These are phyloP conservation scores for Potorous gilbertii DNA, from an alignment of 2,797 vertebrate species.

Conservation along the genomic window DNA sequence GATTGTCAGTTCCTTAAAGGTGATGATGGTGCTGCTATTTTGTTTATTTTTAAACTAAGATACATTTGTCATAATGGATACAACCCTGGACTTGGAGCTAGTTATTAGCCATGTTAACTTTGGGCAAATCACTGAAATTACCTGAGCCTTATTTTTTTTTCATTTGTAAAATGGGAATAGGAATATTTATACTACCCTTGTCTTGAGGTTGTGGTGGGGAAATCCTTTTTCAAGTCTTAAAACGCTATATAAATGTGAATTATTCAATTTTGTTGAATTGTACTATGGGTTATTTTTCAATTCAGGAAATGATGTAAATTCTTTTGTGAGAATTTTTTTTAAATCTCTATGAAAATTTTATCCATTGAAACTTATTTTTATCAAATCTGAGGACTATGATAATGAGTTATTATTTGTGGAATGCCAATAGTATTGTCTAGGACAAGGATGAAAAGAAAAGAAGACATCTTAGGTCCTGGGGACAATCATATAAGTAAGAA, in stretches of 20 bases:
- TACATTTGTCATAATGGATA: background rate
- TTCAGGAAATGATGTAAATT: slow-evolving; percentile 28
- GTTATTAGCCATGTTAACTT: background rate
- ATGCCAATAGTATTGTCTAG: background rate
- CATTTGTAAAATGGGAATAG: background rate
- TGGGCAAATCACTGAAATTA: background rate
- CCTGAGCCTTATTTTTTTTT: background rate
- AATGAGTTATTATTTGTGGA: slow-evolving; percentile 41
- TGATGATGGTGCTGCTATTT: background rate
- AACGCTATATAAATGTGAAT: background rate
- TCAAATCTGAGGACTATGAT: slow-evolving; percentile 15
- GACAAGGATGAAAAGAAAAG: slow-evolving; percentile 20
- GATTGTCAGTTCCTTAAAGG: background rate
- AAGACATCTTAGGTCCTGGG: background rate
- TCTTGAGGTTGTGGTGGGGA: background rate
- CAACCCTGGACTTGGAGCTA: background rate
- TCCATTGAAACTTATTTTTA: slow-evolving; percentile 45
- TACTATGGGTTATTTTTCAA: background rate
- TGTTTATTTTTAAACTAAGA: background rate
- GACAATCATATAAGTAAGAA: background rate
- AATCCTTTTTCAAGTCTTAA: background rate
- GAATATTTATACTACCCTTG: background rate
- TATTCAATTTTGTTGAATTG: background rate
- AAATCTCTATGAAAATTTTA: slow-evolving; percentile 54
- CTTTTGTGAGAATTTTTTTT: slow-evolving; percentile 37